Base-by-base conservation (phyloP, 1,140 invertebrate species). In the Zeugodacus cucurbitae region DNA sequence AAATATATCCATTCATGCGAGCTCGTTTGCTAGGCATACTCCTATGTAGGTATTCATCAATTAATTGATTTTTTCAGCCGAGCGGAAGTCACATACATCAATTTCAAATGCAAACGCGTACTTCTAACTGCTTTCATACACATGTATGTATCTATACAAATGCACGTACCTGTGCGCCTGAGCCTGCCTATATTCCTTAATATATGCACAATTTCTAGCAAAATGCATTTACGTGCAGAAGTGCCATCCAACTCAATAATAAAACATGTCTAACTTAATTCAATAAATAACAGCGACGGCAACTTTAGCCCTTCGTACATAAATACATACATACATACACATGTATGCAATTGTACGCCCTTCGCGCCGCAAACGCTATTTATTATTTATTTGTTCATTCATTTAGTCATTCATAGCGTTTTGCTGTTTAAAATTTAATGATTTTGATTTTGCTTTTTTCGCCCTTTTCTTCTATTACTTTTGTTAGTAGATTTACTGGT, bases 121-220 rank as follows among this genome's bases (percentile, higher is more conserved):
- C 67, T 37, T 20, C 37, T 41, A 32, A 17, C 32, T 74, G 67
- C 67, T 22, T 41, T n/a, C n/a, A 11, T 20, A 74, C 17, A 17
- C 17, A 34, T 4, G 26, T 37, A 7, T 41, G 32, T 20, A 26
- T 74, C 3, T 74, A 32, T 67, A 26, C 22, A 26, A 22, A 34
- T 67, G 64, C 8, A 29, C 2, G 17, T 54, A 26, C 58, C 22
- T 62, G 26, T 62, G 58, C n/a, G 10, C 20, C 2, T 41, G n/a
- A n/a, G 17, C 11, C 41, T 41, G 67, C 34, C 5, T 34, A 22
- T 3, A 22, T 70, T 0, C 32, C 37, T n/a, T 74, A 74, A 74
- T 74, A 37, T 74, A 74, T 74, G 37, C 67, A 74, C 32, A 74
- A 74, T 74, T 74, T n/a, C 67, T 74, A 74, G 67, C 67, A 74